Evolutionary conservation across 2,797 vertebrate species (phyloP).

Genomic region (Clarias laeviceps): DNA sequence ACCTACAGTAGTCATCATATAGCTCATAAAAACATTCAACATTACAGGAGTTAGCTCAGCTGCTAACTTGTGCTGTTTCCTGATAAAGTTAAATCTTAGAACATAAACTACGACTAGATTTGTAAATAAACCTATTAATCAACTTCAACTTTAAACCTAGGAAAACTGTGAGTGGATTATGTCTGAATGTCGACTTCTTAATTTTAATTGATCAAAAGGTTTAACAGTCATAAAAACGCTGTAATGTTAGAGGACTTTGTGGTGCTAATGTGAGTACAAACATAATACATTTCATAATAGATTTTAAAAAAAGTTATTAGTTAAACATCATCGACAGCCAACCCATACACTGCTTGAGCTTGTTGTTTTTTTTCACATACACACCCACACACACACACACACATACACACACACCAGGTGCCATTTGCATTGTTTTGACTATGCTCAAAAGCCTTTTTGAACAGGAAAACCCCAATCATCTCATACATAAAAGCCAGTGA

Average conservation of each 20-base stretch:
- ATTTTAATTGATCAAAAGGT: neutral
- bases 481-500: slow-evolving; percentile 33
- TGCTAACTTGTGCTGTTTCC: neutral
- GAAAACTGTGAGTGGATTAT: neutral
- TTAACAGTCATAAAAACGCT: neutral
- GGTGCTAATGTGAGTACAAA: neutral
- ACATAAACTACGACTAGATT: neutral
- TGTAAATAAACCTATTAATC: neutral
- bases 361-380: neutral
- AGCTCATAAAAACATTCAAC: neutral
- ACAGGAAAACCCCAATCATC: slow-evolving; percentile 37
- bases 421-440: slow-evolving; percentile 37
- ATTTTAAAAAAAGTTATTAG: neutral
- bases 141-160: neutral
- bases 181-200: neutral
- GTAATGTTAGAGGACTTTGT: neutral
- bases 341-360: neutral
- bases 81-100: neutral
- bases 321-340: neutral
- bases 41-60: neutral
- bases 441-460: neutral
- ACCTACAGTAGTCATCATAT: neutral
- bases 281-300: neutral
- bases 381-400: slow-evolving; percentile 9
- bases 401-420: slow-evolving; percentile 17